phyloP scores from a whole-genome alignment of 2,797 vertebrate species.

The Furcifer pardalis region DNA sequence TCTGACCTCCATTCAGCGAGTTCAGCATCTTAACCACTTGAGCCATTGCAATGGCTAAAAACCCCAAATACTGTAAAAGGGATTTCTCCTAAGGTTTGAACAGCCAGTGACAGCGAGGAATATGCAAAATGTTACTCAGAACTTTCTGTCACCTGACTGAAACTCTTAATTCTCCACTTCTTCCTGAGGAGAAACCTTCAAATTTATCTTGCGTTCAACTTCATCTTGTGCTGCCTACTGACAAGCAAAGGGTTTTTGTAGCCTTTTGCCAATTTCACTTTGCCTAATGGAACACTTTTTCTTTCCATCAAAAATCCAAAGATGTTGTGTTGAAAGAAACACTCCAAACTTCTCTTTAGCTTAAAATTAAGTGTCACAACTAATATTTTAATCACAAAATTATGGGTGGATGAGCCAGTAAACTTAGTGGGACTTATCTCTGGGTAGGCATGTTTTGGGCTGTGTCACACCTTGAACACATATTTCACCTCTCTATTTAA shows the following conservation, averaged over 20 bases:
- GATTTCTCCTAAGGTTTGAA: constrained; percentile 1
- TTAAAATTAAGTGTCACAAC: too few relatives aligned
- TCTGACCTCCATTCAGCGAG: too few relatives aligned
- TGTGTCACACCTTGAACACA: not conserved
- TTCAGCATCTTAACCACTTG: too few relatives aligned
- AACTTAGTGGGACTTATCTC: not conserved
- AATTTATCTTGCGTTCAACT: not conserved
- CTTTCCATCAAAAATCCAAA: not conserved
- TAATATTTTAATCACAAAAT: not conserved
- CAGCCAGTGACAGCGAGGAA: too few relatives aligned
- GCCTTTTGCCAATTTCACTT: not conserved
- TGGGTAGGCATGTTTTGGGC: not conserved
- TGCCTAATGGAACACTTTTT: not conserved
- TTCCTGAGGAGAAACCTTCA: not conserved
- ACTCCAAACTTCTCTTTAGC: not conserved
- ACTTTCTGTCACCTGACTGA: not conserved
- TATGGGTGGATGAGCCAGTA: not conserved
- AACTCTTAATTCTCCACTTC: not conserved
- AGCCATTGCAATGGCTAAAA: not conserved
- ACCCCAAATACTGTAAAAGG: not conserved
- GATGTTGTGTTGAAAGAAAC: not conserved
- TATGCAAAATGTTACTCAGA: not conserved
- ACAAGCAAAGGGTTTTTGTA: not conserved
- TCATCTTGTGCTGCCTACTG: not conserved
- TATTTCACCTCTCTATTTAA: too few relatives aligned